Evolutionary conservation across 2,113 vertebrate genomes (phyloP).

Genomic region (Stigmatopora nigra): DNA sequence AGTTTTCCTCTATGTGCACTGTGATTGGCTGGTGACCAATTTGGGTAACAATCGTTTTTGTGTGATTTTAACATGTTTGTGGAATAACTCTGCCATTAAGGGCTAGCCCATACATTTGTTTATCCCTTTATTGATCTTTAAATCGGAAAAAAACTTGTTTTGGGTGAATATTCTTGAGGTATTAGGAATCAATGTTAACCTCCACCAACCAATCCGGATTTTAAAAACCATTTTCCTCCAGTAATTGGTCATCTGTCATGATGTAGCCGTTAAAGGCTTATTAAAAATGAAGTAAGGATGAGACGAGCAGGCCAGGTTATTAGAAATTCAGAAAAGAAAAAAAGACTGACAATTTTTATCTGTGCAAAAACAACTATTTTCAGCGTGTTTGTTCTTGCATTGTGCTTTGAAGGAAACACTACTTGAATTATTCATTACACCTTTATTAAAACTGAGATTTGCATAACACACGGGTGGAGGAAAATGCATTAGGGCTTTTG

Average conservation of each 20-base stretch:
- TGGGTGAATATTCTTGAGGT: neutral
- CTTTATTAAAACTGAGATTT: constrained; percentile 68
- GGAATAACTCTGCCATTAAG: neutral
- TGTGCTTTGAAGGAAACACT: constrained; percentile 39
- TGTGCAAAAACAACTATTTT: constrained; percentile 38
- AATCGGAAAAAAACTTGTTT: neutral
- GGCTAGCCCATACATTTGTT: neutral
- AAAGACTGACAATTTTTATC: constrained; percentile 32
- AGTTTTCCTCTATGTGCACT: too few species aligned
- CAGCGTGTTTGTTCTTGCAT: constrained; percentile 43
- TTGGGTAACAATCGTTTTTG: neutral
- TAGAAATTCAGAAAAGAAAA: constrained; percentile 31
- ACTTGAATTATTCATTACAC: constrained; percentile 63
- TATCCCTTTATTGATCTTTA: neutral
- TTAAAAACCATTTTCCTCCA: neutral
- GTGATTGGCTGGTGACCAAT: neutral
- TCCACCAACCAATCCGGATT: neutral
- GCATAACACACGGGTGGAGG: constrained; percentile 51
- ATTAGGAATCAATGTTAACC: neutral
- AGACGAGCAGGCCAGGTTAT: constrained; percentile 38
- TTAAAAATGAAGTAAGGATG: constrained; percentile 42
- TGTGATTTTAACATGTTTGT: neutral
- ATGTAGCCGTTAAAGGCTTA: constrained; percentile 22
- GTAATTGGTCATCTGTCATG: neutral
- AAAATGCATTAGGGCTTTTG: constrained; percentile 56